A percentile compares a stretch with the other conserved stretches of the same genome.
These are phyloP conservation scores for Oikopleura albicans DNA, from an alignment of 23 tunicate species.

Conservation along the genomic window DNA sequence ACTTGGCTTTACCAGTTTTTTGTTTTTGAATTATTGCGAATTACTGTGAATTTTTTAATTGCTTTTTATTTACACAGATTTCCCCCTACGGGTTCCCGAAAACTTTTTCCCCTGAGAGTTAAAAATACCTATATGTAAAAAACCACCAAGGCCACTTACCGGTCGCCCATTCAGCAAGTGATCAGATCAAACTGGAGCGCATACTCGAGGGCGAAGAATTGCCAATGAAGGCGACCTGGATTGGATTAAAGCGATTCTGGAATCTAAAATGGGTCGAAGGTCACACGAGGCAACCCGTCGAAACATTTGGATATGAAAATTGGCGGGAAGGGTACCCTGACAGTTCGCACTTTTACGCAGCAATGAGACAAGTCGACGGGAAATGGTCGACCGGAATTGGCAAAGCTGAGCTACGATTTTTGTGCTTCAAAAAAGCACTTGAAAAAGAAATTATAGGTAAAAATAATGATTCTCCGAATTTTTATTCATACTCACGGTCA, in stretches of 20 bases:
- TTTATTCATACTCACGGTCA: too few species aligned
- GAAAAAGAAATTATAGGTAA: not conserved
- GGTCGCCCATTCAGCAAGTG: not conserved
- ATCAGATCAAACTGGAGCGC: not conserved
- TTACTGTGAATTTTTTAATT: too few species aligned
- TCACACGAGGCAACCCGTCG: not conserved
- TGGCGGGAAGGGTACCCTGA: not conserved
- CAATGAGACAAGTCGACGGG: not conserved
- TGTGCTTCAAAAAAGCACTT: not conserved
- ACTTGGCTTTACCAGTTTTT: too few species aligned
- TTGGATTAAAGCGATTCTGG: not conserved
- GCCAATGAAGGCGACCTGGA: not conserved
- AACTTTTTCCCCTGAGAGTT: too few species aligned
- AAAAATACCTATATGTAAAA: too few species aligned
- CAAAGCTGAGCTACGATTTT: not conserved
- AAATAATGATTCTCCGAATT: too few species aligned
- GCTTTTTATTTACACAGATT: too few species aligned
- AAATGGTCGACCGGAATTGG: constrained; percentile 6
- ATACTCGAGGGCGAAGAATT: not conserved
- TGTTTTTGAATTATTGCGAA: too few species aligned
- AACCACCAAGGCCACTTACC: too few species aligned
- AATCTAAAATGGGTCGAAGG: not conserved
- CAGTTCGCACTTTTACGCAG: not conserved
- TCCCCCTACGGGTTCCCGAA: too few species aligned
- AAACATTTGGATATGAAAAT: not conserved